Evolutionary conservation across 2,888 invertebrate species (phyloP), one percentile per base, ranked within the genome.

Genomic region (Drosophila hamatofila): DNA sequence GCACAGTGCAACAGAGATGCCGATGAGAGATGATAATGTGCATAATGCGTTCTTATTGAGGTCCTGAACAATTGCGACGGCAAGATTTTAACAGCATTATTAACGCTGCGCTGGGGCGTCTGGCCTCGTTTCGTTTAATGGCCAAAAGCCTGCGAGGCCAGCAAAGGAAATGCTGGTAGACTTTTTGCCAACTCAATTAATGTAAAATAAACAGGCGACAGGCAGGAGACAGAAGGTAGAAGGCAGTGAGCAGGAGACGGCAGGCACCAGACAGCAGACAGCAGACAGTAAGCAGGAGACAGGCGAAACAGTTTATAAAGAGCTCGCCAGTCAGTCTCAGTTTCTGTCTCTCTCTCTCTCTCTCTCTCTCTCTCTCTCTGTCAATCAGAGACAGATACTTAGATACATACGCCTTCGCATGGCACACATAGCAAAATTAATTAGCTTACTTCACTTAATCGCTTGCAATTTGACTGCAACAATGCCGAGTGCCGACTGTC

Each of bases 401-500:
- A 82, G 66, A 56, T 59, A 59, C 57, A 58, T 58, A 27, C 58
- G 37, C 61, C 63, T 65, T 73, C 74, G 55, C 52, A 70, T 71
- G 54, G 62, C 71, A 75, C 68, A 89, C 90, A 87, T 90, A 90
- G 84, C 87, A 86, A 90, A 87, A 87, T 87, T 90, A 90, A 87
- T 90, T 87, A 88, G 86, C 87, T 87, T 83, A 90, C 90, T 87
- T 87, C 90, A 76, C 78, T 88, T 87, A 90, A 87, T 90, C 89
- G 87, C 73, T 75, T 64, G 89, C 89, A 89, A 84, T 89, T 84
- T 82, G 89, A 87, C 72, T 84, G 89, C 73, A 78, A 83, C 83
- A 81, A 71, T 75, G 82, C 77, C 76, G 64, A 75, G 39, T 64
- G 30, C 14, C 39, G 72, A 42, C 55, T 70, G 70, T 65, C 80